Evolutionary conservation across 2,797 vertebrate genomes (phyloP), one percentile per base, ranked within the genome.

Genomic region (Neosilurus mollespiculum): DNA sequence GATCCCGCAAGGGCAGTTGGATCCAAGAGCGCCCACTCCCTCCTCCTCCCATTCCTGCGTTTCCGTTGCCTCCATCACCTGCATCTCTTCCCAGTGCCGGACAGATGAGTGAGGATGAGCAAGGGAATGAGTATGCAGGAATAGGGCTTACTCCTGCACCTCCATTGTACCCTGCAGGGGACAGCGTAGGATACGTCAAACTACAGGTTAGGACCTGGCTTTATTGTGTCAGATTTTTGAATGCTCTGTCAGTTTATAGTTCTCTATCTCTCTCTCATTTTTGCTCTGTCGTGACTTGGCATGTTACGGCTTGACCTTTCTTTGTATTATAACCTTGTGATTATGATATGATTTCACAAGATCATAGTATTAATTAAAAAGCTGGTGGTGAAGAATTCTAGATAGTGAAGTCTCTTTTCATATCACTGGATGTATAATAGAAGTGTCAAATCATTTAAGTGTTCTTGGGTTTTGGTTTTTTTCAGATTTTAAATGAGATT

Each of bases 1-100:
- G 94, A 53, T 94, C 94, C n/a, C 95, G 96, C 24, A 97, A 97
- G 79, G 96, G 96, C 10, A 97, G 96, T 89, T 97, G 96, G 93
- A 97, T 98, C 87, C 97, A 98, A 87, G 96, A 97, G 90, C 90
- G 96, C n/a, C 97, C 96, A 7, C 91, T 97, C 5, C 97, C 97
- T 1, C 96, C 95, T 0, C 96, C 96, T 3, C 96, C 97, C 4
- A 93, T 95, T 85, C 86, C 94, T 69, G 81, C 90, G 30, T 95
- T 95, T 84, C 92, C 92, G 12, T 83, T 94, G 88, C 88, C 86
- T 84, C 90, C 92, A 51, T 82, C 90, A 67, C 88, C 86, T 0
- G 81, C 90, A 2, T 90, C 87, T 26, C 90, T 94, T 86, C 91
- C 84, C 30, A 82, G 92, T 75, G 87, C 93, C 8, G 88, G 90